Conservation (phyloP, 1,140 invertebrate species). For the Brachionus sp. region DNA sequence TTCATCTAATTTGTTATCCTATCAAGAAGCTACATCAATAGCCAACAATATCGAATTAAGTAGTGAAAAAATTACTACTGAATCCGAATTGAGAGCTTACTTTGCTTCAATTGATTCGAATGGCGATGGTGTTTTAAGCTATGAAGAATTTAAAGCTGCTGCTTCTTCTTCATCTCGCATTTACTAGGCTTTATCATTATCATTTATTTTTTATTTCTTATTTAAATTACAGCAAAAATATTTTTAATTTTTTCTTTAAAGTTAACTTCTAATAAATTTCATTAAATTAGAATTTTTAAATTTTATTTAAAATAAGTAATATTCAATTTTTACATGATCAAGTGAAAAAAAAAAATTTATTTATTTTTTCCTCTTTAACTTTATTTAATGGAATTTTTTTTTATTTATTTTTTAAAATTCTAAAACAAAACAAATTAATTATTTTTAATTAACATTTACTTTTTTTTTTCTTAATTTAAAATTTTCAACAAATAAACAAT, state of each 20-base stretch:
- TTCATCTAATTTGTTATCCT: background rate
- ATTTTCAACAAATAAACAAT: too few species aligned
- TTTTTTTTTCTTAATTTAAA: too few species aligned
- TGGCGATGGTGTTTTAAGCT: constrained; percentile 6
- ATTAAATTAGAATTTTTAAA: too few species aligned
- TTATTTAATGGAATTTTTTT: too few species aligned
- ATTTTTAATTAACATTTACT: too few species aligned
- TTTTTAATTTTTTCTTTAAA: background rate
- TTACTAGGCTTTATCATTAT: background rate
- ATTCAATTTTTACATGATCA: too few species aligned
- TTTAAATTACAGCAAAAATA: background rate
- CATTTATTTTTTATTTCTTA: background rate
- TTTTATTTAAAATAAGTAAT: too few species aligned
- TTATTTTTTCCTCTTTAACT: too few species aligned
- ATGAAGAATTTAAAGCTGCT: constrained; percentile 18
- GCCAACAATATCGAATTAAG: background rate
- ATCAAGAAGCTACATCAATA: background rate
- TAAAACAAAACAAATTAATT: background rate
- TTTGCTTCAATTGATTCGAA: constrained; percentile 28
- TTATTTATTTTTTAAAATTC: too few species aligned
- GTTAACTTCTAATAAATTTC: too few species aligned
- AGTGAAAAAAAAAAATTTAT: too few species aligned
- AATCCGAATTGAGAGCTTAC: constrained; percentile 25
- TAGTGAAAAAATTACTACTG: background rate
- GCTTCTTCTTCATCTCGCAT: background rate